phyloP scores from a whole-genome alignment of 2,113 vertebrate species.

The Oryzias javanicus region DNA sequence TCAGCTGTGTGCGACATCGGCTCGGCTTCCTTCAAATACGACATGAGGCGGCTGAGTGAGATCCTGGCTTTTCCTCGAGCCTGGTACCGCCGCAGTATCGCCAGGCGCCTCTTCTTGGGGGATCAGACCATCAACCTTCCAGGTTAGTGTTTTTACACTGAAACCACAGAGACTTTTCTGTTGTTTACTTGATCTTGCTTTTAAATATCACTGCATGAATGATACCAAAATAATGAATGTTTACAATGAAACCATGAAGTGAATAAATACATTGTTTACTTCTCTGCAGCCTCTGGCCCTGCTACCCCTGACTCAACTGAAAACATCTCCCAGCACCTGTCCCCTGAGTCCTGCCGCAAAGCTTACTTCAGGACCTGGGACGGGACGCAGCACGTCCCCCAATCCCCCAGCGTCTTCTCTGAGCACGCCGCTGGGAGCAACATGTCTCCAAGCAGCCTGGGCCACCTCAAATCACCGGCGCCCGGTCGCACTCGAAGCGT shows the following conservation, averaged over 20 bases:
- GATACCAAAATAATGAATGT: too few species aligned
- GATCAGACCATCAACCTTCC: constrained; percentile 97
- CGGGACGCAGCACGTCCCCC: constrained; percentile 82
- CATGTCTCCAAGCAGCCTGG: constrained; percentile 83
- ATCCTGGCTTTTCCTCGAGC: constrained; percentile 96
- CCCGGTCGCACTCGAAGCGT: constrained; percentile 88
- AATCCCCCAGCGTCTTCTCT: constrained; percentile 85
- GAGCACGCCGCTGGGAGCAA: constrained; percentile 83
- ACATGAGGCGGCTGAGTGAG: constrained; percentile 97
- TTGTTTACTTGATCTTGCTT: neutral
- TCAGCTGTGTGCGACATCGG: constrained; percentile 98
- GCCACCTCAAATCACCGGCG: constrained; percentile 91
- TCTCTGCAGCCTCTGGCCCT: constrained; percentile 86
- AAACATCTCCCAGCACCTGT: constrained; percentile 89
- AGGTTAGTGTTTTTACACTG: constrained; percentile 49
- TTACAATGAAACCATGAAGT: too few species aligned
- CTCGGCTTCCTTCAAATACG: constrained; percentile 97
- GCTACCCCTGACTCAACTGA: constrained; percentile 94
- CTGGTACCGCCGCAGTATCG: constrained; percentile 97
- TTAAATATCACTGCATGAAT: too few species aligned
- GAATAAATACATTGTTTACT: neutral
- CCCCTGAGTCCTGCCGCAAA: constrained; percentile 92
- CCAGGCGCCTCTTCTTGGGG: constrained; percentile 92
- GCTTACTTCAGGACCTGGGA: constrained; percentile 95
- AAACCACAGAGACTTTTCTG: neutral